Base-by-base conservation (phyloP, 2,888 invertebrate genomes). In the Nomada flava region DNA sequence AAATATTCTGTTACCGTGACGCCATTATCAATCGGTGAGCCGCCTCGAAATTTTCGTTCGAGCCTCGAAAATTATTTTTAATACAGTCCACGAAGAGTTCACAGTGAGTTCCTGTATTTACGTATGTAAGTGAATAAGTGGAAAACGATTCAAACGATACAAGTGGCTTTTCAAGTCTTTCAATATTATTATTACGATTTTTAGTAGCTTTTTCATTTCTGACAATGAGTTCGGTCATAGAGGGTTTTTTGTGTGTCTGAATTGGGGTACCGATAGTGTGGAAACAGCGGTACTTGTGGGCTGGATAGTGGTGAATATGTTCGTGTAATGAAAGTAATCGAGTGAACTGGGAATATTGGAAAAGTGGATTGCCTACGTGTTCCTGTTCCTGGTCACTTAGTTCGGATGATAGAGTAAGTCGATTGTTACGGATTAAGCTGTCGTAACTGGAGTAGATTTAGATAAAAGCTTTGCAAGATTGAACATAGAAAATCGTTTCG, bases 1-100 rank as follows among this genome's bases (percentile, higher is more conserved):
- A 82, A 64, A 76, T 85, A 70, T 73, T 73, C 65, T 11, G 53
- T 75, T 60, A 78, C 74, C 68, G 47, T 76, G 52, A 71, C 52
- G 64, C 69, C 65, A 79, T 84, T 78, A 79, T 72, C 57, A 64
- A n/a, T 47, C 42, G 23, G n/a, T 53, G 53, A 36, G 60, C 74
- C 50, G 29, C 29, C 57, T 36, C 52, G 62, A 23, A 59, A 74
- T 77, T 67, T 74, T 64, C 36, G 36, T 64, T 65, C 59, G 15
- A 15, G n/a, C 2, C 7, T 29, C 65, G 36, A 67, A 57, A 47
- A 29, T 47, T 73, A 9, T 57, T 20, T 18, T 73, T 47, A 5
- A 64, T 18, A 15, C 44, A 18, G 7, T 11, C 10, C 18, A 23
- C 68, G 20, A 15, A 13, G 15, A 47, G 15, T 47, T 47, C 15